A percentile compares a stretch with the other conserved stretches of the same genome.
phyloP scores from a whole-genome alignment of 2,113 vertebrate genomes.

The Anguilla rostrata region DNA sequence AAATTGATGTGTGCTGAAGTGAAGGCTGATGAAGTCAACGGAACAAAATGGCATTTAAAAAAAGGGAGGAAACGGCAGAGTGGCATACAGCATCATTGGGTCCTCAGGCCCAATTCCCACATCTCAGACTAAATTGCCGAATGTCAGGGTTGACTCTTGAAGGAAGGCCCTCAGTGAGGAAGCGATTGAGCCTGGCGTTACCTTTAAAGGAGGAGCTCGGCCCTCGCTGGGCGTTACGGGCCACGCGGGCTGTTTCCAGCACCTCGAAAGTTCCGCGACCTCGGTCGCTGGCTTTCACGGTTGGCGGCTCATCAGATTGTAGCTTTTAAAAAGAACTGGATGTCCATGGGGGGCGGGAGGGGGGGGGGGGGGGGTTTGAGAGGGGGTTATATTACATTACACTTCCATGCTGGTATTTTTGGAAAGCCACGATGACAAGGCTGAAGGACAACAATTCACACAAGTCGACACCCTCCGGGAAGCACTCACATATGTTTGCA shows the following conservation, averaged over 20 bases:
- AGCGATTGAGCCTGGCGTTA: constrained; percentile 31
- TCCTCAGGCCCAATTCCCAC: background rate
- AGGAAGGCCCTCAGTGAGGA: background rate
- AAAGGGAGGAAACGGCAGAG: constrained; percentile 9
- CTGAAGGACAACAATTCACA: background rate
- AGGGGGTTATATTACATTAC: background rate
- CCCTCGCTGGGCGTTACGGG: background rate
- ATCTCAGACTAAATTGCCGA: constrained; percentile 29
- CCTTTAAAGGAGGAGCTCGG: constrained; percentile 18
- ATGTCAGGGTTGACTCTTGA: constrained; percentile 30
- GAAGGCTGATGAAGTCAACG: constrained; percentile 34
- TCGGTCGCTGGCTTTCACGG: background rate
- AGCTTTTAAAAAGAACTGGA: background rate
- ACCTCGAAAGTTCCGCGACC: background rate
- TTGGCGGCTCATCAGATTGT: background rate
- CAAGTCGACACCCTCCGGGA: background rate
- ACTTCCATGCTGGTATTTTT: background rate
- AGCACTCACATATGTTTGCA: background rate
- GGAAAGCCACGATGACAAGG: background rate
- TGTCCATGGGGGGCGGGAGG: background rate
- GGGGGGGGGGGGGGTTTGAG: background rate
- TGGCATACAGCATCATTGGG: background rate
- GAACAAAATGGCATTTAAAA: constrained; percentile 4
- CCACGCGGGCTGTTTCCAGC: background rate
- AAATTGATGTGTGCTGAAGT: constrained; percentile 25